Conservation (phyloP, 2,113 vertebrate genomes). For the Ceyx margarethae region DNA sequence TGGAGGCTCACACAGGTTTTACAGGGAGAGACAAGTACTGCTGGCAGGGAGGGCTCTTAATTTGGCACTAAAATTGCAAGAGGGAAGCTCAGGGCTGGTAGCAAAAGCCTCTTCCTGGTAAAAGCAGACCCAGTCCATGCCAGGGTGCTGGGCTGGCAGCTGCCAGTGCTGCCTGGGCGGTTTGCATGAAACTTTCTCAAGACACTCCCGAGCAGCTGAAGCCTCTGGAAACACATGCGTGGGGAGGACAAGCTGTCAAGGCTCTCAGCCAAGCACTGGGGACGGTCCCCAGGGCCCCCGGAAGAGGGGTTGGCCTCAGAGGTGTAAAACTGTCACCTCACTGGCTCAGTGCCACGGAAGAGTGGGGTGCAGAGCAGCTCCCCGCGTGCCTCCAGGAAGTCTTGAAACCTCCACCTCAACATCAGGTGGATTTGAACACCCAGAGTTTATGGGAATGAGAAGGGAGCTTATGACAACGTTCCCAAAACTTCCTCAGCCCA, state of each 20-base stretch:
- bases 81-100: not conserved
- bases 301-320: accelerated
- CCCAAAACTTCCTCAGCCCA: not conserved
- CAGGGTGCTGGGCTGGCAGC: not conserved
- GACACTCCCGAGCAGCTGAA: not conserved
- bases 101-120: not conserved
- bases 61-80: not conserved
- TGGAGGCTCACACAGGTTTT: not conserved
- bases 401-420: not conserved
- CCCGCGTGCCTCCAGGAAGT: not conserved
- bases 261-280: accelerated
- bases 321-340: not conserved
- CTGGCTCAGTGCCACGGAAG: not conserved
- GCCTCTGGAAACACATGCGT: not conserved
- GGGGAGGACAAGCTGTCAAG: not conserved
- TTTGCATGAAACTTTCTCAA: constrained; percentile 3
- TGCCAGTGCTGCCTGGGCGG: accelerated
- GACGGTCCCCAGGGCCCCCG: not conserved
- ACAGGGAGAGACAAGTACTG: not conserved
- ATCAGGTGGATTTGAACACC: not conserved
- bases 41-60: not conserved
- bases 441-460: not conserved
- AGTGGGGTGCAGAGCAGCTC: not conserved
- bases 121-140: not conserved
- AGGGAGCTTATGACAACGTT: accelerated